Evolutionary conservation across 2,113 vertebrate genomes (phyloP).

Genomic region (Rhagologus leucostigma): DNA sequence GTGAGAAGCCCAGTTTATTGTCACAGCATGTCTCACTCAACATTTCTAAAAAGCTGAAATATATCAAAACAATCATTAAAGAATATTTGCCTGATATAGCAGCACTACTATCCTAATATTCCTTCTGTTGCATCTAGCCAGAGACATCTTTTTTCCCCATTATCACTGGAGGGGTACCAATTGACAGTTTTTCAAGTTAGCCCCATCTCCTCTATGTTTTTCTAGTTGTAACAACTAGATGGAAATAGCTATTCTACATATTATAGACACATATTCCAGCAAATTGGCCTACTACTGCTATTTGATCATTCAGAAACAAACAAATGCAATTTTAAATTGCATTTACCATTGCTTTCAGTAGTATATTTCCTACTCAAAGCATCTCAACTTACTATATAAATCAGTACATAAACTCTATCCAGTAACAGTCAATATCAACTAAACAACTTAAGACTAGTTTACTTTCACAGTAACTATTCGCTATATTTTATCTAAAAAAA

Average conservation of each 20-base stretch:
- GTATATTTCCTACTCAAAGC: not conserved
- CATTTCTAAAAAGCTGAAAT: not conserved
- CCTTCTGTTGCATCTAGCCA: not conserved
- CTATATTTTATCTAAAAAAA: not conserved
- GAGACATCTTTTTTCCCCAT: not conserved
- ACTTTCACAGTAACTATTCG: not conserved
- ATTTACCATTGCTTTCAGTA: not conserved
- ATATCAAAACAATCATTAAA: not conserved
- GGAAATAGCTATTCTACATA: not conserved
- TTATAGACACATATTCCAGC: not conserved
- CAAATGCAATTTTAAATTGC: not conserved
- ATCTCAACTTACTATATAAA: not conserved
- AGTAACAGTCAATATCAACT: not conserved
- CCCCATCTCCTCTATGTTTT: not conserved
- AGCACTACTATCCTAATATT: not conserved
- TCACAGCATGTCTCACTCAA: not conserved
- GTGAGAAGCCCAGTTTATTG: not conserved
- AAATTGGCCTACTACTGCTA: not conserved
- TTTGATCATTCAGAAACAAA: not conserved
- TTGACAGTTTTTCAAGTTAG: not conserved
- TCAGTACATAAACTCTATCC: not conserved
- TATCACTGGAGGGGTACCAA: not conserved
- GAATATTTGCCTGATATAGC: not conserved
- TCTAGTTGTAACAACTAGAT: not conserved
- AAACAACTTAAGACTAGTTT: not conserved